phyloP scores from a whole-genome alignment of 1,140 invertebrate species.

The Anastrepha obliqua region DNA sequence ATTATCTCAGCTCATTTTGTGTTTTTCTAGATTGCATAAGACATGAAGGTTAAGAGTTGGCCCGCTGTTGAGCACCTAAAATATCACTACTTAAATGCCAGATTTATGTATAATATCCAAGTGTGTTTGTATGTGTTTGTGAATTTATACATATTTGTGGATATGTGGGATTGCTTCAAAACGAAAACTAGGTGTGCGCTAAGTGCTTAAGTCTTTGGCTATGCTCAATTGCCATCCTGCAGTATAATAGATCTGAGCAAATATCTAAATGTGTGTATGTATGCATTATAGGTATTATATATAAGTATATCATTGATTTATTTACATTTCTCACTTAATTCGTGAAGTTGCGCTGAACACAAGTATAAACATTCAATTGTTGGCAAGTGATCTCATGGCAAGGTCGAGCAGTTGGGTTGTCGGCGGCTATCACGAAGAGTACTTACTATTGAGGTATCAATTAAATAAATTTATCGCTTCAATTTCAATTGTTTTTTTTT shows the following conservation, averaged over 20 bases:
- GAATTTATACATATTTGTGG: background rate
- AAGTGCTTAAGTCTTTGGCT: conserved; percentile 22
- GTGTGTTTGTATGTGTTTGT: background rate
- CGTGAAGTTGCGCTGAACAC: background rate
- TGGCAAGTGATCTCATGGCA: background rate
- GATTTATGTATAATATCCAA: background rate
- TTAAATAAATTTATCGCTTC: too few species aligned
- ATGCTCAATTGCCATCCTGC: background rate
- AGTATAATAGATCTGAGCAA: background rate
- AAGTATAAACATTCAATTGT: conserved; percentile 9
- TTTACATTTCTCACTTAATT: conserved; percentile 20
- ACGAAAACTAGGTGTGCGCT: conserved; percentile 9
- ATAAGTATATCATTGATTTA: conserved; percentile 29
- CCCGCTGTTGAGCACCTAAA: background rate
- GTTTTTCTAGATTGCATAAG: background rate
- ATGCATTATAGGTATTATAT: background rate
- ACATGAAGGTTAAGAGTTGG: conserved; percentile 38
- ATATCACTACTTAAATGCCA: conserved; percentile 7
- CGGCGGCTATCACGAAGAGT: background rate
- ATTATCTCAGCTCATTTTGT: conserved; percentile 7
- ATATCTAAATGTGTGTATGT: background rate
- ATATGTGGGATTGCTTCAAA: background rate
- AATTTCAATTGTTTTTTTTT: too few species aligned
- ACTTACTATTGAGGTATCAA: too few species aligned
- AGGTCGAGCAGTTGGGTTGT: background rate